A percentile compares a stretch with the other conserved stretches of the same genome.
These are phyloP conservation scores for Bagarius yarrelli DNA, from an alignment of 2,113 vertebrate species.

Conservation along the genomic window DNA sequence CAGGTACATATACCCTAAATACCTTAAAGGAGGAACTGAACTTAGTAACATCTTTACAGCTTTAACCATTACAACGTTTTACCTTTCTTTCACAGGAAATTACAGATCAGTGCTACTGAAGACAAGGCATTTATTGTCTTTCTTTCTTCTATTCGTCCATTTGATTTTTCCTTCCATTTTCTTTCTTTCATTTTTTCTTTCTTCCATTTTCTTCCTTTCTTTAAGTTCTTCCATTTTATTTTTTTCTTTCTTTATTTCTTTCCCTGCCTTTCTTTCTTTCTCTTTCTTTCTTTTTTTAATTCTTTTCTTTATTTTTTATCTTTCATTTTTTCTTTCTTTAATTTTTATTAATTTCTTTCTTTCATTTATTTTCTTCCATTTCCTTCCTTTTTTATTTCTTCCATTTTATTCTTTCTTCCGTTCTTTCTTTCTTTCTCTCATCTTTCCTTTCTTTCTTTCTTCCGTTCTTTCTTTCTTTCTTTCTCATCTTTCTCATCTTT, in stretches of 20 bases:
- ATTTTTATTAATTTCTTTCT: too few relatives aligned
- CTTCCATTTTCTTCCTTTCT: too few relatives aligned
- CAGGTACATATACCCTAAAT: neutral
- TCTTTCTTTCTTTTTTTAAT: neutral
- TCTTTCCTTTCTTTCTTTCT: neutral
- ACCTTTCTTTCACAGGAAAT: neutral
- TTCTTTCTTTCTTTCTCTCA: too few relatives aligned
- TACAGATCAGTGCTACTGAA: slow-evolving; percentile 1
- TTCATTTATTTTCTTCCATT: too few relatives aligned
- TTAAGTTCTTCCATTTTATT: too few relatives aligned
- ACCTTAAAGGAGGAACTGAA: neutral
- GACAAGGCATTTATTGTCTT: neutral
- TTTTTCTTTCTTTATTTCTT: too few relatives aligned
- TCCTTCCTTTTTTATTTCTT: neutral
- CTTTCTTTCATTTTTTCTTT: too few relatives aligned
- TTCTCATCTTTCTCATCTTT: too few relatives aligned
- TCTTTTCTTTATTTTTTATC: neutral
- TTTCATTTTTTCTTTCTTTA: neutral
- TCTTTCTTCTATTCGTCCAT: too few relatives aligned
- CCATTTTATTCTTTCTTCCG: neutral
- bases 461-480: neutral
- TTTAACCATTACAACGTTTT: too few relatives aligned
- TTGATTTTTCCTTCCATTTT: too few relatives aligned
- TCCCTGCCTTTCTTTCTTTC: neutral
- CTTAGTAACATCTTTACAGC: neutral